Evolutionary conservation across 2,888 invertebrate species (phyloP).

Genomic region (Escarpia spicata): DNA sequence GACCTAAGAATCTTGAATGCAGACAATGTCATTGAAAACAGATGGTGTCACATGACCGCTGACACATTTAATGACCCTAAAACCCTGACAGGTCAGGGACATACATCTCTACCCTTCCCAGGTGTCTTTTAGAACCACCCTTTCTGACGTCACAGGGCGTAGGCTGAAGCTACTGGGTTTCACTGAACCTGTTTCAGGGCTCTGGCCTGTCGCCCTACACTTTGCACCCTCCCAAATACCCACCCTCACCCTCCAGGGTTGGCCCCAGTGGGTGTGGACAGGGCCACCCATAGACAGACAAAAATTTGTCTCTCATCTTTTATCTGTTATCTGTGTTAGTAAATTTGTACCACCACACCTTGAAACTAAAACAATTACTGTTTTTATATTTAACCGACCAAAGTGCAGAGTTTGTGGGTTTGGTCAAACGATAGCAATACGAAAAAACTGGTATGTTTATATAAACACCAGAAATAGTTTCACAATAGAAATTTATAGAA

Average conservation of each 20-base stretch:
- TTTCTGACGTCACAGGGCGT: background rate
- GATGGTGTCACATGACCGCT: background rate
- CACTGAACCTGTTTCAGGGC: background rate
- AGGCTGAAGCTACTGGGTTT: background rate
- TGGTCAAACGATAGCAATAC: background rate
- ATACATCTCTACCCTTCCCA: no score
- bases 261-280: background rate
- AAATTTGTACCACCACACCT: background rate
- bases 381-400: background rate
- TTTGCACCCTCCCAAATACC: background rate
- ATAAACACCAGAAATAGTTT: background rate
- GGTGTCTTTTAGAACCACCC: background rate
- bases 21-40: background rate
- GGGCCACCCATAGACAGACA: background rate
- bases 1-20: no score
- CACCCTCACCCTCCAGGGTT: background rate
- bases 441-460: background rate
- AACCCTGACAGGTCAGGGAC: background rate
- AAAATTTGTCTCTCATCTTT: background rate
- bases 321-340: background rate
- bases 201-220: background rate
- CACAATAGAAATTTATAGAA: background rate
- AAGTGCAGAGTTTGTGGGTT: background rate
- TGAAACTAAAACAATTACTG: background rate
- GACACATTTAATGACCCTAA: constrained; percentile 3